Evolutionary conservation across 1,140 invertebrate species (phyloP).

Genomic region (Tetramorium simillimum): DNA sequence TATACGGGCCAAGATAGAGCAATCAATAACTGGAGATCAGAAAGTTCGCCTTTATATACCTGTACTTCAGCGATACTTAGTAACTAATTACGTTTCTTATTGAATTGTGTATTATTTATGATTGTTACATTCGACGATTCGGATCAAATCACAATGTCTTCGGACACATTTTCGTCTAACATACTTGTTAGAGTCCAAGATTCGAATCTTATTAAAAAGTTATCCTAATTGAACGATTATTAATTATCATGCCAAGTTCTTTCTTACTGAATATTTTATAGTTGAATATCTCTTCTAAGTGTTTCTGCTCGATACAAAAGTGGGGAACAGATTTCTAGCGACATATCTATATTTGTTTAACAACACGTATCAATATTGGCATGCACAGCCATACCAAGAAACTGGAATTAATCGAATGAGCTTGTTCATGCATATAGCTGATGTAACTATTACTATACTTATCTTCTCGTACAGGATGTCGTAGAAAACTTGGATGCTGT

Average conservation of each 20-base stretch:
- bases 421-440: conserved; percentile 7
- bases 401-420: neutral
- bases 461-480: conserved; percentile 6
- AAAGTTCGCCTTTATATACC: neutral
- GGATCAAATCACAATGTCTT: neutral
- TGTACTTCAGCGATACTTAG: neutral
- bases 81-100: neutral
- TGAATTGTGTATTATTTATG: neutral
- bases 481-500: conserved; percentile 31
- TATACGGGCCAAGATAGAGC: neutral
- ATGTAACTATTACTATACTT: conserved; percentile 21
- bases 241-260: neutral
- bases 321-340: neutral
- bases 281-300: conserved; percentile 1
- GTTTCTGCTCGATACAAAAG: conserved; percentile 17
- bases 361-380: neutral
- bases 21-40: neutral
- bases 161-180: conserved; percentile 5
- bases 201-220: neutral
- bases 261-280: neutral
- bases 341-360: conserved; percentile 2
- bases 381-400: neutral
- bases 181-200: neutral
- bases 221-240: conserved; percentile 5
- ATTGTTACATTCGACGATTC: neutral